Conservation (phyloP, 1,140 invertebrate species). For the Drosophila neocordata region DNA sequence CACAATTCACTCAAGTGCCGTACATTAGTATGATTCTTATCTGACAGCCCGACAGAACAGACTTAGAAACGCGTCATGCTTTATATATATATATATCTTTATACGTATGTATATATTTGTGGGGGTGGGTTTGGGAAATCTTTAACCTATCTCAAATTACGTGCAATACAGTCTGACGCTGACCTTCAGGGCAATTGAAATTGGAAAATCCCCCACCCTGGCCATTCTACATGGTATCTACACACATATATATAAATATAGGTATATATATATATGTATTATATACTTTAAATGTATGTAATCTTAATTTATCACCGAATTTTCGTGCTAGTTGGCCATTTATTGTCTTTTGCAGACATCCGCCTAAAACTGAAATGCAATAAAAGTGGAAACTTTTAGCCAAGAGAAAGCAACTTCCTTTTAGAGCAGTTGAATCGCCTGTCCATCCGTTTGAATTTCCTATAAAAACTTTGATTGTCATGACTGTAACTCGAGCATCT, state of each 20-base stretch:
- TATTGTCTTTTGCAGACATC: constrained; percentile 55
- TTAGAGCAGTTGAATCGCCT: constrained; percentile 33
- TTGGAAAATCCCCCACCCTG: neutral
- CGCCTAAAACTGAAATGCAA: constrained; percentile 41
- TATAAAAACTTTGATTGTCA: constrained; percentile 64
- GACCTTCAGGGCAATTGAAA: constrained; percentile 7
- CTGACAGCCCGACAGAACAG: constrained; percentile 23
- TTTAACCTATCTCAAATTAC: constrained; percentile 30
- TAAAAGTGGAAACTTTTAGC: constrained; percentile 50
- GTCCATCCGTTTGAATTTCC: constrained; percentile 38
- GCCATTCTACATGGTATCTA: neutral
- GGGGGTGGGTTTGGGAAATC: neutral
- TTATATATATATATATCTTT: neutral
- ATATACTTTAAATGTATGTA: neutral
- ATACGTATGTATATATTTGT: neutral
- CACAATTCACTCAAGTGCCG: constrained; percentile 43
- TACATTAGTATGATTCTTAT: constrained; percentile 21
- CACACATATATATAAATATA: neutral
- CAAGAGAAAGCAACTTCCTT: constrained; percentile 29
- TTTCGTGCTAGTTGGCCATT: constrained; percentile 59
- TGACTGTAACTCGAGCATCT: constrained; percentile 65
- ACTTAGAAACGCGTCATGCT: constrained; percentile 38
- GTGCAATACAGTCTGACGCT: neutral
- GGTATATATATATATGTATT: neutral
- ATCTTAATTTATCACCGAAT: neutral